Evolutionary conservation across 2,113 vertebrate genomes (phyloP).

Genomic region (Apodemus sylvaticus): DNA sequence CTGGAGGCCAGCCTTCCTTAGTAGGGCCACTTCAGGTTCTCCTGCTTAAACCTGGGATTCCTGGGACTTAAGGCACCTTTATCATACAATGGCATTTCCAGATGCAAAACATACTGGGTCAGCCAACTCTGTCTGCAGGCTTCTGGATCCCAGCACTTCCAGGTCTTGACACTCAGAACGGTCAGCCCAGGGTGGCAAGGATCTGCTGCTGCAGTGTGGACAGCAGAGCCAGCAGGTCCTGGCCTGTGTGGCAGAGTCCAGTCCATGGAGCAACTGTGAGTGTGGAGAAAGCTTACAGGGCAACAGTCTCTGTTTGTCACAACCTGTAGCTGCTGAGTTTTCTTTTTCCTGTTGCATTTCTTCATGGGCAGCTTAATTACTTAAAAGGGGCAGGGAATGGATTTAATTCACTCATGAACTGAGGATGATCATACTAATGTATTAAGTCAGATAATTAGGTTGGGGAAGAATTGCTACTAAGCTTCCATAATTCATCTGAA

Average conservation of each 20-base stretch:
- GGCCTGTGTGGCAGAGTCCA: neutral
- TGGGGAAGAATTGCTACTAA: conserved; percentile 25
- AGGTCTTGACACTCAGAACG: neutral
- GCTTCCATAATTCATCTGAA: conserved; percentile 23
- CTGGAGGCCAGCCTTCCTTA: neutral
- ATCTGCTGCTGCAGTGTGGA: neutral
- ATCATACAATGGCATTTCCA: neutral
- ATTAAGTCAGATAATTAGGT: conserved; percentile 52
- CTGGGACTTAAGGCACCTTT: neutral
- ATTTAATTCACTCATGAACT: conserved; percentile 37
- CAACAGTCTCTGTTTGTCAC: neutral
- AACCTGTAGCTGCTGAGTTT: neutral
- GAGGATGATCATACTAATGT: conserved; percentile 30
- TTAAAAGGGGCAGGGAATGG: neutral
- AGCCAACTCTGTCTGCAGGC: neutral
- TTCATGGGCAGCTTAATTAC: conserved; percentile 46
- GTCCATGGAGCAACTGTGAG: neutral
- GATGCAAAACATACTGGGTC: neutral
- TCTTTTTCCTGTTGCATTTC: conserved; percentile 15
- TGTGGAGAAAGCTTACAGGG: neutral
- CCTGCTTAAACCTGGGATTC: neutral
- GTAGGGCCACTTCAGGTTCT: neutral
- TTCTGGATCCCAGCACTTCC: neutral
- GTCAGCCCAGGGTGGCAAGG: neutral
- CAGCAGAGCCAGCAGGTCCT: neutral